Evolutionary conservation across 2,888 invertebrate genomes (phyloP).

Genomic region (Exephanes ischioxanthus): DNA sequence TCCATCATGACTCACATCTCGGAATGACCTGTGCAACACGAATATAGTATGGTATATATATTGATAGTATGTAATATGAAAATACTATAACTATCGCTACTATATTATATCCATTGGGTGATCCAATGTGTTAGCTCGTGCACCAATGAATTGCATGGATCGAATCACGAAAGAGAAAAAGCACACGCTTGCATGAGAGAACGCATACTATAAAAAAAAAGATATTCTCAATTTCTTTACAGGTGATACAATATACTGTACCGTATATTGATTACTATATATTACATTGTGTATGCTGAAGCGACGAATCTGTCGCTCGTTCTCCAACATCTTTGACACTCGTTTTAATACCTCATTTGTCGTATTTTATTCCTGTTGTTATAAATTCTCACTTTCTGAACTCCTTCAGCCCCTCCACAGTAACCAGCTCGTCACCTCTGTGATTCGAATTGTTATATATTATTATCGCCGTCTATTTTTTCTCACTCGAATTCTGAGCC

Average conservation of each 20-base stretch:
- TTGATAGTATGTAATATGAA: constrained; percentile 31
- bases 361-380: constrained; percentile 30
- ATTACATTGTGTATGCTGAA: constrained; percentile 46
- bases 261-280: constrained; percentile 35
- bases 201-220: constrained; percentile 70
- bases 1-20: constrained; percentile 63
- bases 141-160: constrained; percentile 78
- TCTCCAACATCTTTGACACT: constrained; percentile 40
- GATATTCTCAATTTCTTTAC: constrained; percentile 76
- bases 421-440: constrained; percentile 15
- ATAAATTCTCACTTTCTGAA: background rate
- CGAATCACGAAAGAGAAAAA: constrained; percentile 64
- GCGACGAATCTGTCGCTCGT: constrained; percentile 36
- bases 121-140: constrained; percentile 78
- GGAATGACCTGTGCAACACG: constrained; percentile 64
- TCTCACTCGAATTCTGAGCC: constrained; percentile 2
- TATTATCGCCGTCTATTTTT: constrained; percentile 12
- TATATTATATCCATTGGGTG: constrained; percentile 58
- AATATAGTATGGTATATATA: constrained; percentile 55
- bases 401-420: background rate
- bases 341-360: constrained; percentile 24
- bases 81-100: constrained; percentile 47
- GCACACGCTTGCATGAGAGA: constrained; percentile 80
- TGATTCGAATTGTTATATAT: constrained; percentile 4
- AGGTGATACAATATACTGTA: constrained; percentile 67